Conservation (phyloP, 2,888 invertebrate genomes). For the Cylindroiulus punctatus region DNA sequence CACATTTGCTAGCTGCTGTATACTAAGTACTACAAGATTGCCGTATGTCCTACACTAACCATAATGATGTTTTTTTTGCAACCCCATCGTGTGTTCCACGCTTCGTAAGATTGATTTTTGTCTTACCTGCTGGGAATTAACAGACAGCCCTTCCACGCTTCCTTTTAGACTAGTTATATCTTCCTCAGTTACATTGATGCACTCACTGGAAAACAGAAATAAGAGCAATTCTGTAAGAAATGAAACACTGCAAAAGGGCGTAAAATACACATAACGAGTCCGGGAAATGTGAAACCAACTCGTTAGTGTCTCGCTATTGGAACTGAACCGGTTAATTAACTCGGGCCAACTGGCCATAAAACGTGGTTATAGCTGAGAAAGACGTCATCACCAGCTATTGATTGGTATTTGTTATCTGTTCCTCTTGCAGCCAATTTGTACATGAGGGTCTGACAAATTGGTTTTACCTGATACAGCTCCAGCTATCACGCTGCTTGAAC, state of each 20-base stretch:
- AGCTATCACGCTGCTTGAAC: neutral
- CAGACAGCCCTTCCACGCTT: constrained; percentile 56
- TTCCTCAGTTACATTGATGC: constrained; percentile 61
- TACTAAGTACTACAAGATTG: neutral
- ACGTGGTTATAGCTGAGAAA: neutral
- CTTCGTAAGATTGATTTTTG: constrained; percentile 1
- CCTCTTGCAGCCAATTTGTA: neutral
- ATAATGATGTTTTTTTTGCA: neutral
- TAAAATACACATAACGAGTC: neutral
- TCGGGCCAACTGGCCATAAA: neutral
- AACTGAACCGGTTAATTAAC: neutral
- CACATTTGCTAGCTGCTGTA: neutral
- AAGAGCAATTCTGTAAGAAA: constrained; percentile 16
- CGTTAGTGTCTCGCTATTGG: neutral
- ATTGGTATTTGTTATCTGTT: neutral
- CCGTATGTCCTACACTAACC: neutral
- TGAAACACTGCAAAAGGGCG: neutral
- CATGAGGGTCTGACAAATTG: neutral
- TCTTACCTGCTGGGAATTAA: constrained; percentile 58
- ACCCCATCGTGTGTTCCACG: neutral
- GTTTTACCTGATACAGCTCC: neutral
- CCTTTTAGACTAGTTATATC: constrained; percentile 61
- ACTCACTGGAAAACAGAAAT: constrained; percentile 59
- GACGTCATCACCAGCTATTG: neutral
- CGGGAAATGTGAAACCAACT: neutral